These are phyloP conservation scores for Ptiloglossa arizonensis DNA, from an alignment of 1,140 invertebrate genomes.

Conservation along the genomic window DNA sequence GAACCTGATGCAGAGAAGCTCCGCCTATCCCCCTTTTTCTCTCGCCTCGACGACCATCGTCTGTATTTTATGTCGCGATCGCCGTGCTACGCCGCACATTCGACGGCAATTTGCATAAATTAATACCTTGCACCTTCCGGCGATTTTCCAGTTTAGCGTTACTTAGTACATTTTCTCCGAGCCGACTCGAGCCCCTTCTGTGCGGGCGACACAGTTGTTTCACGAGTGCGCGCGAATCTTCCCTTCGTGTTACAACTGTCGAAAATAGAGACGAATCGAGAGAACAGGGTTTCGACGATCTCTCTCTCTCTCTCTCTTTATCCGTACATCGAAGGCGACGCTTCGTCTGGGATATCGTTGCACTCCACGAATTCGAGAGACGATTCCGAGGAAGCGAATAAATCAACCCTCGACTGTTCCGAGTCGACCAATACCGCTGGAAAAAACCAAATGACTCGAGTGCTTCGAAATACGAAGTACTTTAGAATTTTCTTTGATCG, in stretches of 20 bases:
- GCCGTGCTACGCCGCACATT: neutral
- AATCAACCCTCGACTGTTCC: too few relatives aligned
- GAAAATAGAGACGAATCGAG: neutral
- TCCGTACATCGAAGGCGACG: too few relatives aligned
- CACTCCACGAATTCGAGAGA: too few relatives aligned
- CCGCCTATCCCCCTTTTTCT: constrained; percentile 1
- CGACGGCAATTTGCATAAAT: constrained; percentile 51
- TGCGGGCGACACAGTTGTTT: neutral
- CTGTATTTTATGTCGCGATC: neutral
- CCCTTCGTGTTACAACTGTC: too few relatives aligned
- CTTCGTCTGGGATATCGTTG: too few relatives aligned
- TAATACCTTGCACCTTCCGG: constrained; percentile 36
- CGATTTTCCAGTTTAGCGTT: constrained; percentile 50
- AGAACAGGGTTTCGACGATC: neutral
- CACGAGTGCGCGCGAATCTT: neutral
- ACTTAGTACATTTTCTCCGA: constrained; percentile 45
- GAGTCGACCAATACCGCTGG: too few relatives aligned
- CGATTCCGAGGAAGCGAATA: too few relatives aligned
- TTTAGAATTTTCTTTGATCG: too few relatives aligned
- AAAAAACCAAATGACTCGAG: too few relatives aligned
- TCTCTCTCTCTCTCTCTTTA: too few relatives aligned
- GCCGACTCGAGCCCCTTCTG: neutral
- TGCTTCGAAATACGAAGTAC: too few relatives aligned
- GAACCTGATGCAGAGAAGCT: constrained; percentile 25
- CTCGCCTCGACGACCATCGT: neutral